Evolutionary conservation across 2,113 vertebrate genomes (phyloP), one percentile per base, ranked within the genome.

Genomic region (Nothocercus nigrocapillus): DNA sequence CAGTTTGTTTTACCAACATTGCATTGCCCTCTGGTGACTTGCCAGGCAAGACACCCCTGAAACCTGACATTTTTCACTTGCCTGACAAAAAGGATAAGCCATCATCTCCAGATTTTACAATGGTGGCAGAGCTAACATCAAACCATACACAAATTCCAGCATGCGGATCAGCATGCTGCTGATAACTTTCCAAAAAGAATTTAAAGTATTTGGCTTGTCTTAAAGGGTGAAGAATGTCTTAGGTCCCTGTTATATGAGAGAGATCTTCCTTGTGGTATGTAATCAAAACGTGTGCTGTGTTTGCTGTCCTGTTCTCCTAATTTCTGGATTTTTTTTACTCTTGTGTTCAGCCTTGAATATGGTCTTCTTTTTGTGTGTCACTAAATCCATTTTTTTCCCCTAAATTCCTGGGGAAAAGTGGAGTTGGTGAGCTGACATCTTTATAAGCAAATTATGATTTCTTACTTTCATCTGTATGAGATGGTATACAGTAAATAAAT

Each of bases 11-110:
- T 12, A 10, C 68, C 18, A 94, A 13, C 77, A 5, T 62, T 4
- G 32, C 78, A 38, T 67, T 86, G 77, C 96, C 94, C 75, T 5
- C 96, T 96, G 94, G 67, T 92, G 96, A 68, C 54, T 7, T 15
- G 5, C 38, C 11, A 32, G 7, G 5, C 27, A 44, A 15, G n/a
- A 5, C 13, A 25, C 76, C 38, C 25, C 47, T 22, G 0, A 4
- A 22, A 4, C 17, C 13, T 9, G 2, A 0, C 4, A 5, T 3
- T 4, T 1, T 21, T 7, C 47, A 2, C n/a, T 32, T 4, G 0
- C 8, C 9, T 8, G 5, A 0, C 28, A 6, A 2, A 9, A 11
- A 0, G 45, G 28, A 5, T 10, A 3, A 24, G 1, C 27, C 24
- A 2, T 8, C 32, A 42, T 12, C 24, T 30, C n/a, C 11, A 28